Evolutionary conservation across 1,140 invertebrate species (phyloP).

Genomic region (Drosophila mojavensis): DNA sequence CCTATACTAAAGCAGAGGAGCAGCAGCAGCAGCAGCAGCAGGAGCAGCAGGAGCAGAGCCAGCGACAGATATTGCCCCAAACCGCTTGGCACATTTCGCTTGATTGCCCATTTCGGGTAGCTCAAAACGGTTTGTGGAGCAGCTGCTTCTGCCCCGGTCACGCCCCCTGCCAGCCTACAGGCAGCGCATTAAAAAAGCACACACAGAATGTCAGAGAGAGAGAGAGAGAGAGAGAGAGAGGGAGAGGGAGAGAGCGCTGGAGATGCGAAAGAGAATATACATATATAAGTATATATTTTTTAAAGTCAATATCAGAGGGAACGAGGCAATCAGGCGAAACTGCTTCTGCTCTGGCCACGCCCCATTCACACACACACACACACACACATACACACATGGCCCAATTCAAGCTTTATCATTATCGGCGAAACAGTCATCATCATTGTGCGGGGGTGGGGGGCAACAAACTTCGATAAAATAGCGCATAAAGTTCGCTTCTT

Average conservation of each 20-base stretch:
- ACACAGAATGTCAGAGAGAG: constrained; percentile 20
- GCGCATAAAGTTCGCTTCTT: constrained; percentile 48
- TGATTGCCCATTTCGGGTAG: constrained; percentile 75
- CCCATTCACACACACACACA: constrained; percentile 13
- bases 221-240: constrained; percentile 3
- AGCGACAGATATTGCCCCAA: constrained; percentile 42
- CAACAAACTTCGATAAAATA: constrained; percentile 46
- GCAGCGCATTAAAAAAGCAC: constrained; percentile 56
- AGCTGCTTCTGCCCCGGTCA: constrained; percentile 4
- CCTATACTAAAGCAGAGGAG: background rate
- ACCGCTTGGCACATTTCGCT: constrained; percentile 64
- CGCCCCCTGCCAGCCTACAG: constrained; percentile 30
- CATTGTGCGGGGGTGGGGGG: constrained; percentile 12
- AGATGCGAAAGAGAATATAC: background rate
- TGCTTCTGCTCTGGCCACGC: constrained; percentile 53
- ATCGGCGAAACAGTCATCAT: constrained; percentile 53
- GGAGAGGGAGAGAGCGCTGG: too few species aligned
- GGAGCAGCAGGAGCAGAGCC: background rate
- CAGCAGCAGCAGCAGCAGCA: background rate
- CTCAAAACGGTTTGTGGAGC: constrained; percentile 37
- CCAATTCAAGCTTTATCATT: constrained; percentile 46
- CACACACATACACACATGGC: constrained; percentile 13
- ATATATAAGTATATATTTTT: constrained; percentile 31
- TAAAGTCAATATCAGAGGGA: constrained; percentile 47
- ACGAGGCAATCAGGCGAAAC: constrained; percentile 49